These are phyloP conservation scores for Eilema griseolum DNA, from an alignment of 2,888 invertebrate genomes.

Conservation along the genomic window DNA sequence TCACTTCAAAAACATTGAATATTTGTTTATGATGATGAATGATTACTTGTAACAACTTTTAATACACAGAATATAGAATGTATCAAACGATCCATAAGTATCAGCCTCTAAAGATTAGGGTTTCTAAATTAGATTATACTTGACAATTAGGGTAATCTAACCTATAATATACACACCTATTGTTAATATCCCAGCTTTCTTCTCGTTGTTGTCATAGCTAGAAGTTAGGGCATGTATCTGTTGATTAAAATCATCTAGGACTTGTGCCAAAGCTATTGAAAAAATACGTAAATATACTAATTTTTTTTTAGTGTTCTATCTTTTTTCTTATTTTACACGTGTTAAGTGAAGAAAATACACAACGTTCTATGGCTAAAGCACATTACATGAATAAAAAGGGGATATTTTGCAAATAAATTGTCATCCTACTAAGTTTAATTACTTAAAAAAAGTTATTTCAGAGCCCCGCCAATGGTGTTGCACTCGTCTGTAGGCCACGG, in stretches of 20 bases:
- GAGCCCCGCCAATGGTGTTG: too few species aligned
- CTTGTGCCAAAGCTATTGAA: slow-evolving; percentile 87
- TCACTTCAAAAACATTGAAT: too few species aligned
- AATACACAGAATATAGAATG: neutral
- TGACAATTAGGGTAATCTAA: slow-evolving; percentile 32
- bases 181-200: slow-evolving; percentile 97
- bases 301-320: neutral
- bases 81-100: neutral
- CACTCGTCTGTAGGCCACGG: too few species aligned
- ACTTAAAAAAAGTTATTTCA: neutral
- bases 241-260: slow-evolving; percentile 97
- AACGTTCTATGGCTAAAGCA: neutral
- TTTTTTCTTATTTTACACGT: neutral
- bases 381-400: neutral
- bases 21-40: neutral
- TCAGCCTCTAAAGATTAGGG: neutral
- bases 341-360: neutral
- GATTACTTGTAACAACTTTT: neutral
- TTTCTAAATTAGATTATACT: neutral
- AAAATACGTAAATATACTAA: neutral
- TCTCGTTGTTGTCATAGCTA: slow-evolving; percentile 96
- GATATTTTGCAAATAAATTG: neutral
- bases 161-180: slow-evolving; percentile 88
- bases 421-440: neutral
- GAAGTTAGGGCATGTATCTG: slow-evolving; percentile 98